Base-by-base conservation (phyloP, 1,140 invertebrate species). In the Bombyx mori region DNA sequence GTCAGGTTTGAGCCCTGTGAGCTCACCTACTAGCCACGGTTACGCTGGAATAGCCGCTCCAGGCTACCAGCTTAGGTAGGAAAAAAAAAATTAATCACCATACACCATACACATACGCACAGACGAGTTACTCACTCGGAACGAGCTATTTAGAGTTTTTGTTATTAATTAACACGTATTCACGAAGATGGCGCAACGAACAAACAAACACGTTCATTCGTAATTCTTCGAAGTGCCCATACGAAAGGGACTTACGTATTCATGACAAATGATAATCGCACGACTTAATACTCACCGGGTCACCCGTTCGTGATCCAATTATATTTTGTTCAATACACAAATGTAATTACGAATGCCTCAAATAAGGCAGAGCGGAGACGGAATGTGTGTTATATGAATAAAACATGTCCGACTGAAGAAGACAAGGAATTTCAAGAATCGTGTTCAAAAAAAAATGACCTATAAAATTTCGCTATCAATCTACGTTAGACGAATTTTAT, bases 221-320 rank as follows among this genome's bases (percentile, higher is more conserved):
- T 66, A 60, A 66, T 81, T 82, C 75, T 71, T 67, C 70, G 73
- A 77, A 80, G 71, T 49, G 48, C 48, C 70, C 61, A 72, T 61
- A 69, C 62, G 68, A 75, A 71, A 72, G 75, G 69, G 68, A 71
- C 71, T 79, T 82, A 80, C 82, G 81, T 82, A 85, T 82, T 82
- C 82, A 85, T 85, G 77, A 77, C 75, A 78, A 75, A 71, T 68
- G 72, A 52, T 35, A 35, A 35, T 35, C 26, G 26, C 26, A 35
- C 68, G 65, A 75, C 73, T 77, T 68, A 74, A 76, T 75, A 63
- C 69, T 66, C 70, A 54, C 65, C 26, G 26, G 82, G 77, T 82
- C 80, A 82, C 60, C 67, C 80, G 68, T 75, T 80, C 83, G 71
- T 73, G 72, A 79, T 84, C 71, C 77, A 75, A 79, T 82, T 82